Percentiles rank a stretch among this genome's conserved stretches.
phyloP scores from a whole-genome alignment of 2,797 vertebrate genomes.

The Pygocentrus nattereri region DNA sequence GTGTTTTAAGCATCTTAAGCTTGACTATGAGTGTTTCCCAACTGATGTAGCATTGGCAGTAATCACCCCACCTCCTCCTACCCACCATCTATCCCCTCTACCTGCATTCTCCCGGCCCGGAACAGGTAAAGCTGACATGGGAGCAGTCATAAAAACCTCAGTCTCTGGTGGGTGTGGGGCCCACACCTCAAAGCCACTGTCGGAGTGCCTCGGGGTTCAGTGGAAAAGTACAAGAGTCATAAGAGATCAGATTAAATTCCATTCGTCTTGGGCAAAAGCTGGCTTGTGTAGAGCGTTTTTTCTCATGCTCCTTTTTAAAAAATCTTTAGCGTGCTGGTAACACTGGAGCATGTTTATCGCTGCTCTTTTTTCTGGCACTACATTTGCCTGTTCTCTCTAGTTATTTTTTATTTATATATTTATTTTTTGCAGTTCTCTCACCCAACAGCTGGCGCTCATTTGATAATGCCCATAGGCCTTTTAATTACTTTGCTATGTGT shows the following conservation, averaged over 20 bases:
- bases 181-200: slow-evolving; percentile 45
- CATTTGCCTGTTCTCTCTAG: slow-evolving; percentile 57
- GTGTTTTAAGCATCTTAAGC: not conserved
- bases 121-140: slow-evolving; percentile 13
- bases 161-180: slow-evolving; percentile 59
- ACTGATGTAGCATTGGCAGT: not conserved
- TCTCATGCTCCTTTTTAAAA: slow-evolving; percentile 5
- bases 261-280: slow-evolving; percentile 33
- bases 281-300: not conserved
- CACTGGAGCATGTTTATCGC: not conserved
- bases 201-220: slow-evolving; percentile 55
- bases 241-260: slow-evolving; percentile 78
- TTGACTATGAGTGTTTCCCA: not conserved
- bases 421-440: slow-evolving; percentile 23
- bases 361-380: slow-evolving; percentile 34
- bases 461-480: slow-evolving; percentile 56
- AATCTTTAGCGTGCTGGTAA: not conserved
- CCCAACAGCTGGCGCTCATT: slow-evolving; percentile 64
- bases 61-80: too few relatives aligned
- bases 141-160: slow-evolving; percentile 43
- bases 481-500: slow-evolving; percentile 58
- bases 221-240: slow-evolving; percentile 77
- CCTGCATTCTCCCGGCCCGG: not conserved
- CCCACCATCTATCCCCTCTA: not conserved
- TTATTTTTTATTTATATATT: slow-evolving; percentile 48